Base-by-base conservation (phyloP, 2,888 invertebrate species). In the Acrobasis consociella region DNA sequence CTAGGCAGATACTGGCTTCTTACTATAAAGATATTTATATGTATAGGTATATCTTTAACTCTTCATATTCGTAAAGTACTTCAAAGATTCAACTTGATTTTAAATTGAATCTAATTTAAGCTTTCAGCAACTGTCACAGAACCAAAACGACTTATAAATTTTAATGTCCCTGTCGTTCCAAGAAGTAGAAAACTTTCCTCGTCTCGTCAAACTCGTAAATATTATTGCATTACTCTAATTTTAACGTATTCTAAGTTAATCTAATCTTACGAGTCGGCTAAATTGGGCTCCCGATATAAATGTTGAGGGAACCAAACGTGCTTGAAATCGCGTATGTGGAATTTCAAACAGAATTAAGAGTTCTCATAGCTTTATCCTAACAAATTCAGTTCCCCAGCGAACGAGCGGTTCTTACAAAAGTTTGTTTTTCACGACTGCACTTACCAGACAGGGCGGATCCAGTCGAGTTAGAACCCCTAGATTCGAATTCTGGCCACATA, bases 311-410 rank as follows among this genome's bases (percentile, higher is more conserved):
- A 42, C 42, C 39, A 56, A 42, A 46, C 42, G 42, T 56, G 56
- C 42, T 56, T 22, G 22, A 56, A 56, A 56, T 17, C 42, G 42
- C 56, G 42, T 42, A 42, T 56, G 56, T 56, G 42, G 46, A 56
- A 56, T 56, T 55, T 56, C 17, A 56, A 56, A 56, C 56, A 46
- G 42, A 56, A 56, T 56, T 56, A 56, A 55, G 55, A 39, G 55
- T 39, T 16, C 39, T 56, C 9, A 38, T 38, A 39, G 55, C 15
- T 9, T 59, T 59, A 59, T 8, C 59, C 49, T 49, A 9, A 49
- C 49, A 16, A 49, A 49, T 31, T 49, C 42, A 56, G 42, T 42
- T 56, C 37, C 11, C 31, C 11, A 1, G 49, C 13, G 11, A 9
- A 31, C 31, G 49, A 49, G 15, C 16, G 31, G 9, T 50, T 16